Evolutionary conservation across 2,113 vertebrate species (phyloP).

Genomic region (Corydoras maculifer): DNA sequence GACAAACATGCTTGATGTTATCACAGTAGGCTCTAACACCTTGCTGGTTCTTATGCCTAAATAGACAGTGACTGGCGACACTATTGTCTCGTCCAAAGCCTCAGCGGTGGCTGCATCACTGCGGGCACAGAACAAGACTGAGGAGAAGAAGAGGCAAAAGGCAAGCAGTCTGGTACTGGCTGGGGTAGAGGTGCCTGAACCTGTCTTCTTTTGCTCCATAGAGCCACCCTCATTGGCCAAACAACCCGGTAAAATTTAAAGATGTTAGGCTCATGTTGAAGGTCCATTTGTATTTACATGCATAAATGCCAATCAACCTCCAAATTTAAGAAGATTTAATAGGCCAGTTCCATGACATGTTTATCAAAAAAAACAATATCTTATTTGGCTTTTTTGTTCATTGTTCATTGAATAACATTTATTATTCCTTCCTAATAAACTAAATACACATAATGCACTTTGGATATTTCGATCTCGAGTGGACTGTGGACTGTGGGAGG

Average conservation of each 20-base stretch:
- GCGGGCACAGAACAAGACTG: slow-evolving; percentile 51
- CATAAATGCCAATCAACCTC: too few relatives aligned
- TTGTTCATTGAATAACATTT: too few relatives aligned
- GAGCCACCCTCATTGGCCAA: slow-evolving; percentile 85
- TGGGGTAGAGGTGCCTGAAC: slow-evolving; percentile 90
- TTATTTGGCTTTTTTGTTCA: too few relatives aligned
- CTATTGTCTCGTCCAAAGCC: slow-evolving; percentile 85
- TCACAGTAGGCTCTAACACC: not conserved
- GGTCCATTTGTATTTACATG: too few relatives aligned
- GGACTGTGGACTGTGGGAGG: too few relatives aligned
- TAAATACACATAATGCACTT: too few relatives aligned
- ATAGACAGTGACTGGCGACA: slow-evolving; percentile 92
- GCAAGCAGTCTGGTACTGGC: slow-evolving; percentile 70
- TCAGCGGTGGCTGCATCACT: slow-evolving; percentile 73
- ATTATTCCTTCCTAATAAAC: too few relatives aligned
- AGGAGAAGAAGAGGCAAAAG: slow-evolving; percentile 34
- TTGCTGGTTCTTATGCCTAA: not conserved
- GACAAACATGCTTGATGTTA: not conserved
- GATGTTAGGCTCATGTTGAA: not conserved
- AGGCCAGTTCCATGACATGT: too few relatives aligned
- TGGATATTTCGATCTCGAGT: too few relatives aligned
- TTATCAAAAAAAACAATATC: too few relatives aligned
- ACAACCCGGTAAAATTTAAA: slow-evolving; percentile 71
- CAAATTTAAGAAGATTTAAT: too few relatives aligned
- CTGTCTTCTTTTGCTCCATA: slow-evolving; percentile 97